Conservation (phyloP, 2,888 invertebrate species). For the Oligia latruncula region DNA sequence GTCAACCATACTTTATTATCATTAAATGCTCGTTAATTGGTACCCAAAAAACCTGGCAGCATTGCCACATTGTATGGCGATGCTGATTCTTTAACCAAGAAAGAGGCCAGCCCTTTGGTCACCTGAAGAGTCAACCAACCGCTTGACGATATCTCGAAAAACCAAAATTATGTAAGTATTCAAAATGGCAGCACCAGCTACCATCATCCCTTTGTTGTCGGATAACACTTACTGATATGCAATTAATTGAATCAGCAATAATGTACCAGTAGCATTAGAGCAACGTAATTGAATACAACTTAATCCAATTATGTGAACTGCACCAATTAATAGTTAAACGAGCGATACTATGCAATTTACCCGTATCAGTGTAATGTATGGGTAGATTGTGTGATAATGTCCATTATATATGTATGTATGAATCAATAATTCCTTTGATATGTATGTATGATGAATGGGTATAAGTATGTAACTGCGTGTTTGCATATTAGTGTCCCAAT, state of each 20-base stretch:
- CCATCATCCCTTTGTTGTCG: neutral
- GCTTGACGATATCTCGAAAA: too few relatives aligned
- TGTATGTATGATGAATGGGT: conserved; percentile 9
- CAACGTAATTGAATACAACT: conserved; percentile 64
- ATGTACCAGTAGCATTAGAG: conserved; percentile 53
- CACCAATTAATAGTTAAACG: conserved; percentile 56
- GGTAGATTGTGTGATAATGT: conserved; percentile 5
- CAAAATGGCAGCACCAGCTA: neutral
- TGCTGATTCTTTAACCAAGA: too few relatives aligned
- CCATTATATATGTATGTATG: neutral
- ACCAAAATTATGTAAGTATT: neutral
- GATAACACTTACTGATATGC: conserved; percentile 25
- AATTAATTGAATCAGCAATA: conserved; percentile 57
- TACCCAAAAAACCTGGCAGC: too few relatives aligned
- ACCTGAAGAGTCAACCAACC: too few relatives aligned
- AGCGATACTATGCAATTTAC: conserved; percentile 22
- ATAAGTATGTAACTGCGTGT: neutral
- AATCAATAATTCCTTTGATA: conserved; percentile 20
- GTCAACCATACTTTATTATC: neutral
- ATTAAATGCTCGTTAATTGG: neutral
- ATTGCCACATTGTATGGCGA: too few relatives aligned
- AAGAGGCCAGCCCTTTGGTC: too few relatives aligned
- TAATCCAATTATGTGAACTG: conserved; percentile 60
- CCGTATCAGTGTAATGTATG: conserved; percentile 26
- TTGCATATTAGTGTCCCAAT: neutral